Percentiles rank a stretch among this genome's conserved stretches.
These are phyloP conservation scores for Penaeus japonicus DNA, from an alignment of 1,140 invertebrate genomes.

Conservation along the genomic window DNA sequence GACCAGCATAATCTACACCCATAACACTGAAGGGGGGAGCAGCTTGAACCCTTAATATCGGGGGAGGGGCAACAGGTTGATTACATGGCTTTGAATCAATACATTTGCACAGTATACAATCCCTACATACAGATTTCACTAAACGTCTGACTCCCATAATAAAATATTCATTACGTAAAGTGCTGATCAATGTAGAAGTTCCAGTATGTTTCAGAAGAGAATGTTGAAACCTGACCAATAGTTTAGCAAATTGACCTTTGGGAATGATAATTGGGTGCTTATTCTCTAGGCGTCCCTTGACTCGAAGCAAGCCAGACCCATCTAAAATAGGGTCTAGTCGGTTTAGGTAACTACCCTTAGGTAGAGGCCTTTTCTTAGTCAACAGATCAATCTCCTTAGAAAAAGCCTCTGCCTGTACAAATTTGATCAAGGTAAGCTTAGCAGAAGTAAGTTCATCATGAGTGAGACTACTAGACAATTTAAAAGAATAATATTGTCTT, in stretches of 20 bases:
- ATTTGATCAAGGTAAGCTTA: not conserved
- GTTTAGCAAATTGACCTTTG: not conserved
- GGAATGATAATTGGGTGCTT: slow-evolving; percentile 39
- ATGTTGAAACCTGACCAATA: slow-evolving; percentile 27
- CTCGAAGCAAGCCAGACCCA: slow-evolving; percentile 3
- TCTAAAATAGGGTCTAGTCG: slow-evolving; percentile 3
- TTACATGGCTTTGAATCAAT: not conserved
- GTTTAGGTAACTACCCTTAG: not conserved
- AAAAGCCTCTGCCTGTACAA: not conserved
- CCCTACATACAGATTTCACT: slow-evolving; percentile 13
- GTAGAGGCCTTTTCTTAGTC: not conserved
- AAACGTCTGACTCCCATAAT: slow-evolving; percentile 24
- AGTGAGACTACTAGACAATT: no score
- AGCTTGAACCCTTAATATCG: not conserved
- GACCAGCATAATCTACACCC: slow-evolving; percentile 29
- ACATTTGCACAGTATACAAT: not conserved
- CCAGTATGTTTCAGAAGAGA: slow-evolving; percentile 17
- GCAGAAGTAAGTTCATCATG: not conserved
- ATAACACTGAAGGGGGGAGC: slow-evolving; percentile 22
- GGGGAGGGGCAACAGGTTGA: slow-evolving; percentile 4
- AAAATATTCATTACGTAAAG: slow-evolving; percentile 6
- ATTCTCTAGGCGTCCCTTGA: slow-evolving; percentile 22
- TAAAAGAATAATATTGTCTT: no score
- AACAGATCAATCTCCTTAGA: not conserved
- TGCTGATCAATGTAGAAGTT: slow-evolving; percentile 2